phyloP scores from a whole-genome alignment of 2,113 vertebrate species.

The Odocoileus virginianus region DNA sequence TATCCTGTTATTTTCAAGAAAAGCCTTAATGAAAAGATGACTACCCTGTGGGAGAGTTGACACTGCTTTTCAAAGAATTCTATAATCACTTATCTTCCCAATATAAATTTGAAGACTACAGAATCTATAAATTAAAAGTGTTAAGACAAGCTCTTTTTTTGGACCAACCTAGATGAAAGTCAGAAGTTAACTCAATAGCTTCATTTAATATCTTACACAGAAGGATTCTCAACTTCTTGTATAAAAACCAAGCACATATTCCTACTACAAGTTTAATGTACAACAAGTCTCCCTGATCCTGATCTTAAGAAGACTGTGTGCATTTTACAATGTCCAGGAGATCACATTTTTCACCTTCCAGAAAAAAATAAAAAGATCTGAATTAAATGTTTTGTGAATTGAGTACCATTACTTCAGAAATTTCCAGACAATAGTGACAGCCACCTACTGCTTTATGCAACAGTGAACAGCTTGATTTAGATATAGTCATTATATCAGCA shows the following conservation, averaged over 20 bases:
- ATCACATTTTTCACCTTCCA: background rate
- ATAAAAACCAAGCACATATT: background rate
- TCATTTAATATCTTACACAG: background rate
- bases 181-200: background rate
- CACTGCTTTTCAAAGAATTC: background rate
- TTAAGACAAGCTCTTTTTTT: background rate
- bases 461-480: slow-evolving; percentile 38
- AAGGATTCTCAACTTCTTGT: background rate
- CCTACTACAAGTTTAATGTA: background rate
- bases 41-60: background rate
- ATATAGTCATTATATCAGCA: slow-evolving; percentile 34
- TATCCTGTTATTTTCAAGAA: slow-evolving; percentile 14
- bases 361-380: background rate
- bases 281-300: background rate
- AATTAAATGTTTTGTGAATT: slow-evolving; percentile 37
- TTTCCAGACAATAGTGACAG: slow-evolving; percentile 30
- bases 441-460: slow-evolving; percentile 28
- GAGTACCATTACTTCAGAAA: slow-evolving; percentile 21
- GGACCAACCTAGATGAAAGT: background rate
- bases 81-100: background rate
- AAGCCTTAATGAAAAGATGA: slow-evolving; percentile 22
- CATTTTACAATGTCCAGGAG: background rate
- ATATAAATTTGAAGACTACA: slow-evolving; percentile 1
- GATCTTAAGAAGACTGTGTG: background rate
- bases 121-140: background rate